Conservation (phyloP, 2,797 vertebrate species). For the Momotus momota region DNA sequence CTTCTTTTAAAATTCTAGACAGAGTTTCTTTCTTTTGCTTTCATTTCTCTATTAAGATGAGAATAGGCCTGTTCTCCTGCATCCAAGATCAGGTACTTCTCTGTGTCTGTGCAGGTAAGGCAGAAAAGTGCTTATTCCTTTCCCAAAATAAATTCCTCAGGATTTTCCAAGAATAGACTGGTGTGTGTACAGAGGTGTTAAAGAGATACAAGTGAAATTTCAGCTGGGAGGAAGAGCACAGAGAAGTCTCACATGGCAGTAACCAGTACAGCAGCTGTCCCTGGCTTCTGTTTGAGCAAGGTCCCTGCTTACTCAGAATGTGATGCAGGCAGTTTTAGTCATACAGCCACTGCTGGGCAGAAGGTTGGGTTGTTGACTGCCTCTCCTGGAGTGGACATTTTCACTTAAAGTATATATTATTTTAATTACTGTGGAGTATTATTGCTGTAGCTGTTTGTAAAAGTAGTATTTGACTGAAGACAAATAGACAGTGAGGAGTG, state of each 20-base stretch:
- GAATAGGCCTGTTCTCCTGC: rapidly evolving
- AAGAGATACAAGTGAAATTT: background rate
- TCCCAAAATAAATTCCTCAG: background rate
- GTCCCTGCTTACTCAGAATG: background rate
- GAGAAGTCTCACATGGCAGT: background rate
- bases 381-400: background rate
- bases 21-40: background rate
- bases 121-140: background rate
- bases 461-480: background rate
- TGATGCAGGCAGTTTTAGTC: background rate
- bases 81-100: background rate
- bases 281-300: background rate
- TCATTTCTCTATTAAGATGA: background rate
- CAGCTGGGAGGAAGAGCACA: background rate
- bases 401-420: background rate
- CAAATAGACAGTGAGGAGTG: background rate
- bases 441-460: background rate
- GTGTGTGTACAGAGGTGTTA: rapidly evolving
- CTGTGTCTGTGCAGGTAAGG: background rate
- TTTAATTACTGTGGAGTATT: background rate
- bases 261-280: rapidly evolving
- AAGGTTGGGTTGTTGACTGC: background rate
- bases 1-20: background rate
- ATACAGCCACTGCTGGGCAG: background rate
- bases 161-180: background rate